Conservation (phyloP, 1,140 invertebrate genomes). For the Scaptomyza graminum region DNA sequence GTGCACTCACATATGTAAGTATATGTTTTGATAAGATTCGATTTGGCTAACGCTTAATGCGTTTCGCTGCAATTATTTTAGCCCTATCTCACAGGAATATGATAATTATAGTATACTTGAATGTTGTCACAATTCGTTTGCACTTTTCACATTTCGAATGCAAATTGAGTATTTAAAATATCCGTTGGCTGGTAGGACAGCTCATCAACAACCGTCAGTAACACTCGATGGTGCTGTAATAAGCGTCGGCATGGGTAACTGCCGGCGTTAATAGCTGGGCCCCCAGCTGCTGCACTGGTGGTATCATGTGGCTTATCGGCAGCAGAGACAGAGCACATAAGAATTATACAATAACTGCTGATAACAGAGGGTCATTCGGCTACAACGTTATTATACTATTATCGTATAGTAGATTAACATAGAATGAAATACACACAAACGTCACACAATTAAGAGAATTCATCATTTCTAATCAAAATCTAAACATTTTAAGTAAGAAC, state of each 20-base stretch:
- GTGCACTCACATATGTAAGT: neutral
- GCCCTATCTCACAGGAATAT: conserved; percentile 44
- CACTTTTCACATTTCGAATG: conserved; percentile 56
- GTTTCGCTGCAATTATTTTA: conserved; percentile 3
- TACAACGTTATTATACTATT: conserved; percentile 23
- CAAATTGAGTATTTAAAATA: conserved; percentile 26
- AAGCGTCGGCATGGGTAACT: conserved; percentile 19
- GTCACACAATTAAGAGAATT: neutral
- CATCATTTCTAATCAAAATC: conserved; percentile 2
- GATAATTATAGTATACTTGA: conserved; percentile 33
- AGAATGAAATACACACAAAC: neutral
- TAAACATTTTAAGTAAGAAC: conserved; percentile 44
- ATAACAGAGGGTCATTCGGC: conserved; percentile 60
- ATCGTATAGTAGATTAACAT: neutral
- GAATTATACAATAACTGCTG: conserved; percentile 62
- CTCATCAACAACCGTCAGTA: conserved; percentile 68
- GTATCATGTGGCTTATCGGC: conserved; percentile 56
- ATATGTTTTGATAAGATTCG: conserved; percentile 5
- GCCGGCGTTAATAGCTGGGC: conserved; percentile 31
- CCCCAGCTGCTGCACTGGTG: neutral
- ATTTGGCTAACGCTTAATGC: neutral
- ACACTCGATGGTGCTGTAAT: conserved; percentile 57
- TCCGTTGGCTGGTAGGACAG: conserved; percentile 17
- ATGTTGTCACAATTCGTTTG: neutral
- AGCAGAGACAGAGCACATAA: conserved; percentile 46